These are phyloP conservation scores for Plestiodon gilberti DNA, from an alignment of 2,113 vertebrate species.

Conservation along the genomic window DNA sequence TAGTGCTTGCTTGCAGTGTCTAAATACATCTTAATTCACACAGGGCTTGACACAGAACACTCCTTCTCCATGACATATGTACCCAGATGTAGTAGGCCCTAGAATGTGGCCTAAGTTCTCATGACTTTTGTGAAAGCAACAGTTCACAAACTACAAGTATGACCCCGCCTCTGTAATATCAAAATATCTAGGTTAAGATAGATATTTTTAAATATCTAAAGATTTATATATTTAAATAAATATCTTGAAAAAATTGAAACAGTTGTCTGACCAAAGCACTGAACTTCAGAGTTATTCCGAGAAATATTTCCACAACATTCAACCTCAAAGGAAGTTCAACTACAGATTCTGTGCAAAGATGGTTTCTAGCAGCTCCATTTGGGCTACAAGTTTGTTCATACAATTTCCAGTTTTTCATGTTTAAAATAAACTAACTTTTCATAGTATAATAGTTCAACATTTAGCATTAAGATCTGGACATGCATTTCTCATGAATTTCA, in stretches of 20 bases:
- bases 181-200: not conserved
- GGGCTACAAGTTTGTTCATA: too few relatives aligned
- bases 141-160: constrained; percentile 46
- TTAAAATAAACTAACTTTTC: not conserved
- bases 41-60: not conserved
- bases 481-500: not conserved
- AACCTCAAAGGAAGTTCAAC: not conserved
- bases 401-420: not conserved
- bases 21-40: constrained; percentile 5
- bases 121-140: constrained; percentile 38
- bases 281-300: constrained; percentile 58
- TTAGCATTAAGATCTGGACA: not conserved
- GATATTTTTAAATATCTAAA: constrained; percentile 40
- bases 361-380: too few relatives aligned
- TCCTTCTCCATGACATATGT: not conserved
- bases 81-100: not conserved
- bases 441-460: not conserved
- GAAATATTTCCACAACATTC: constrained; percentile 53
- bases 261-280: constrained; percentile 59
- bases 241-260: too few relatives aligned
- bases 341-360: not conserved
- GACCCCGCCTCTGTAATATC: too few relatives aligned
- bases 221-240: too few relatives aligned
- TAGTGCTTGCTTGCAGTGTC: not conserved
- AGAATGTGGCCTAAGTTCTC: not conserved